phyloP scores from a whole-genome alignment of 2,888 invertebrate species.

The Atethmia centrago region DNA sequence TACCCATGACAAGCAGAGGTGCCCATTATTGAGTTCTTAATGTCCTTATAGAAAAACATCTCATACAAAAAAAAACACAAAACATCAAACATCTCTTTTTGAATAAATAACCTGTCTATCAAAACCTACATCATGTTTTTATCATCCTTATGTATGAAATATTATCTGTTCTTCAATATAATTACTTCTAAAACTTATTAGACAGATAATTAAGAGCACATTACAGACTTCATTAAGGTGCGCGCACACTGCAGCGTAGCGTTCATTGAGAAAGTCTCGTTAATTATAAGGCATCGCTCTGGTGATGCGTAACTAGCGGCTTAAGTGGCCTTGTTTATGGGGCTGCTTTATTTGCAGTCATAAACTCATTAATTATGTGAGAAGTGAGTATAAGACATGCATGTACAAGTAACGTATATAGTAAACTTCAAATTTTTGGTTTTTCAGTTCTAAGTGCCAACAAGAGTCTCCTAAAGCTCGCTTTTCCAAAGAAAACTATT shows the following conservation, averaged over 20 bases:
- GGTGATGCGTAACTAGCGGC: constrained; percentile 56
- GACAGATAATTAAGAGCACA: constrained; percentile 15
- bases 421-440: neutral
- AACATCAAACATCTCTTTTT: no score
- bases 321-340: constrained; percentile 25
- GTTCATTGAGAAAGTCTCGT: constrained; percentile 70
- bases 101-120: neutral
- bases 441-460: neutral
- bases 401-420: neutral
- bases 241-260: constrained; percentile 54
- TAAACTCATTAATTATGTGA: constrained; percentile 18
- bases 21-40: no score
- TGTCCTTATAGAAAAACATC: neutral
- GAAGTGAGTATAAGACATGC: neutral
- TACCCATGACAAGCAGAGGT: neutral
- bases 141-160: neutral
- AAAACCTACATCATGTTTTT: neutral
- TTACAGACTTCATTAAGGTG: constrained; percentile 65
- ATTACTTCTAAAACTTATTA: constrained; percentile 35
- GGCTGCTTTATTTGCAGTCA: constrained; percentile 12
- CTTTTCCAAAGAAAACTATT: neutral
- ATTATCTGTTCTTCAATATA: neutral
- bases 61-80: no score
- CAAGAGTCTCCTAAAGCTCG: neutral
- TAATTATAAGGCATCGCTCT: constrained; percentile 65